These are phyloP conservation scores for Cairina moschata DNA, from an alignment of 2,113 vertebrate genomes.

Conservation along the genomic window DNA sequence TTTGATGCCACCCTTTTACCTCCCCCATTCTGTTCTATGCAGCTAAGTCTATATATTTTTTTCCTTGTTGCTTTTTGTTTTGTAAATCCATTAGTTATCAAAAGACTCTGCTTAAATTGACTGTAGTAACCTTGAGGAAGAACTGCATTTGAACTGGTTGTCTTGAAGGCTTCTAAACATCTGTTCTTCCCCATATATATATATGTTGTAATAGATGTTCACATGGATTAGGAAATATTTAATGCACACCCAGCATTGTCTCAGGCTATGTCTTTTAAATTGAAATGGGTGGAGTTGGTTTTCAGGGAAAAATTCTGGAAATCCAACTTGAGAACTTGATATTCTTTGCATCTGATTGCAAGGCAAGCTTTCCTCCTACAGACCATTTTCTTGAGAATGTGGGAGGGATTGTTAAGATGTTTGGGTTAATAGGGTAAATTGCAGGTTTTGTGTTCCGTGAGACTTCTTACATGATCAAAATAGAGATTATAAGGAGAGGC, in stretches of 20 bases:
- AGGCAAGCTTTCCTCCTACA: slow-evolving; percentile 2
- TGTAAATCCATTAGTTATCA: neutral
- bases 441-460: neutral
- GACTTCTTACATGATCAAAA: neutral
- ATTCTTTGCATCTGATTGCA: neutral
- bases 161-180: neutral
- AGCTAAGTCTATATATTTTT: neutral
- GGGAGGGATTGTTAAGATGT: neutral
- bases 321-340: neutral
- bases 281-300: slow-evolving; percentile 15
- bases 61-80: neutral
- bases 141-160: neutral
- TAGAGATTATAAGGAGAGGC: neutral
- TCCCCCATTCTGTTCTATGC: neutral
- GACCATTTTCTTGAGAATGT: neutral
- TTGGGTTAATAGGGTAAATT: slow-evolving; percentile 37
- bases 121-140: neutral
- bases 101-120: neutral
- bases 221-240: neutral
- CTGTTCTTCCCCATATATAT: neutral
- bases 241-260: slow-evolving; percentile 23
- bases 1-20: neutral
- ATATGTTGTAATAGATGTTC: neutral
- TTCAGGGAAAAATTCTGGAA: slow-evolving; percentile 4
- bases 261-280: neutral